Evolutionary conservation across 1,140 invertebrate species (phyloP).

Genomic region (Drosophila equinoxialis): DNA sequence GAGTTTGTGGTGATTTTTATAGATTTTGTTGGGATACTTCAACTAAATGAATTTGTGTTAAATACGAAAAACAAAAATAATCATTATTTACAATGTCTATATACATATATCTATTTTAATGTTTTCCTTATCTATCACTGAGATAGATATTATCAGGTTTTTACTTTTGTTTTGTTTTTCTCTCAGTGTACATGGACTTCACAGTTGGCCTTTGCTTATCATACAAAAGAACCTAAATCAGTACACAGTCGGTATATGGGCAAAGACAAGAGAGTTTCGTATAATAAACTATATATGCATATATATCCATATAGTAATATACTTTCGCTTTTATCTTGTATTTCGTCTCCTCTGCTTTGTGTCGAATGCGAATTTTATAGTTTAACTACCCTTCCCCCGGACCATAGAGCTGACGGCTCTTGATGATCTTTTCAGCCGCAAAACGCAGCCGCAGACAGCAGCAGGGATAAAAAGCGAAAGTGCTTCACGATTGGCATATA

Average conservation of each 20-base stretch:
- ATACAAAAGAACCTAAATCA: conserved; percentile 1
- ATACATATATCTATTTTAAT: too few species aligned
- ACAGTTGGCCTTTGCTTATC: conserved; percentile 5
- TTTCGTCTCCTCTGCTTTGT: neutral
- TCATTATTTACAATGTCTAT: too few species aligned
- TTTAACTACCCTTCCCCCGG: conserved; percentile 1
- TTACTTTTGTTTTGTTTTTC: neutral
- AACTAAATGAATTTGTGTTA: too few species aligned
- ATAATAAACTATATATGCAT: neutral
- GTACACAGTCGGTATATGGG: neutral
- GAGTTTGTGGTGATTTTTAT: too few species aligned
- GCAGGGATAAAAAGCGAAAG: conserved; percentile 25
- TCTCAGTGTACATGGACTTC: conserved; percentile 5
- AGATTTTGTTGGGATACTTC: too few species aligned
- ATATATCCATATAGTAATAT: neutral
- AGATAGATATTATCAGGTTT: too few species aligned
- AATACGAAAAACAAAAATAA: too few species aligned
- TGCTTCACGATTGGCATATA: neutral
- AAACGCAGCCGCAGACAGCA: neutral
- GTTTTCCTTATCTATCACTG: too few species aligned
- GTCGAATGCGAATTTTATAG: conserved; percentile 18
- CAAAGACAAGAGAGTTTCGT: conserved; percentile 2
- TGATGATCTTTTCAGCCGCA: neutral
- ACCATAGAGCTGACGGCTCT: neutral
- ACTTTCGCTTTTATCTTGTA: conserved; percentile 16